Conservation (phyloP, 1,140 invertebrate genomes). For the Eupeodes corollae region DNA sequence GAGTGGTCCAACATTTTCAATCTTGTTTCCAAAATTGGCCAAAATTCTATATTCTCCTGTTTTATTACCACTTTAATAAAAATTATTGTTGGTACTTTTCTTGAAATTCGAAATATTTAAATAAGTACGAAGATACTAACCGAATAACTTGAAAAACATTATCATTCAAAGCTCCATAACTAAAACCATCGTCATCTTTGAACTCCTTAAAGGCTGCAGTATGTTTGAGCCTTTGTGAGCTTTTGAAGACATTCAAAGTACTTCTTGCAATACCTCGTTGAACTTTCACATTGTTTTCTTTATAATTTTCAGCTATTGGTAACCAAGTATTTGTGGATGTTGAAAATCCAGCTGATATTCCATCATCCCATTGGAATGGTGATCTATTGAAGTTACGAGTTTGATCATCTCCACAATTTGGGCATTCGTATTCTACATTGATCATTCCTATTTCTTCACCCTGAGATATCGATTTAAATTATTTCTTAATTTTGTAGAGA, state of each 20-base stretch:
- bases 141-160: not conserved
- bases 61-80: constrained; percentile 1
- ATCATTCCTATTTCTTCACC: constrained; percentile 76
- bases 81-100: too few relatives aligned
- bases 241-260: constrained; percentile 27
- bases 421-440: constrained; percentile 45
- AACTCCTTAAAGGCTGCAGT: not conserved
- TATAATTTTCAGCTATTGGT: constrained; percentile 47
- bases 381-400: constrained; percentile 48
- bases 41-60: not conserved
- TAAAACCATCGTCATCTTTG: not conserved
- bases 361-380: constrained; percentile 56
- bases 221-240: not conserved
- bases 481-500: constrained; percentile 65
- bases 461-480: constrained; percentile 40
- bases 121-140: not conserved
- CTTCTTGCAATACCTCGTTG: constrained; percentile 25
- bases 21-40: not conserved
- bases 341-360: constrained; percentile 46
- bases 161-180: not conserved
- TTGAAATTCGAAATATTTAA: too few relatives aligned
- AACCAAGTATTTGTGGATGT: constrained; percentile 53
- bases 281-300: constrained; percentile 39
- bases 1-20: not conserved
- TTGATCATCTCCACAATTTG: constrained; percentile 36